These are phyloP conservation scores for Incurvaria masculella DNA, from an alignment of 2,888 invertebrate species.

Conservation along the genomic window DNA sequence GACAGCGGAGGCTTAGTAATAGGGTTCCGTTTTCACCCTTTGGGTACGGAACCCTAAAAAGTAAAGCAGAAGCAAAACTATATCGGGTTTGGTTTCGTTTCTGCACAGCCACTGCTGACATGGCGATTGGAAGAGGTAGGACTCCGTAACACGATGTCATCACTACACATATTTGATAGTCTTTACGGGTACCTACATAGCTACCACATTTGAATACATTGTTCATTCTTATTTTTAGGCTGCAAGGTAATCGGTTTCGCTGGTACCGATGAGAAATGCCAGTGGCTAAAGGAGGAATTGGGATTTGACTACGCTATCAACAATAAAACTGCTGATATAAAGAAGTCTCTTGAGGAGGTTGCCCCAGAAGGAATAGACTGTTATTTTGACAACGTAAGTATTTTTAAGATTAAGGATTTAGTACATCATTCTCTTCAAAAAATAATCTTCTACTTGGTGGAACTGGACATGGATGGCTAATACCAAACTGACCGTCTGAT, in stretches of 20 bases:
- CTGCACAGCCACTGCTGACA: no score
- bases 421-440: not conserved
- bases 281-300: slow-evolving; percentile 63
- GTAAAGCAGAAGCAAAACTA: no score
- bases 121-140: no score
- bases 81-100: no score
- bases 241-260: slow-evolving; percentile 58
- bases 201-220: not conserved
- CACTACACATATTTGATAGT: not conserved
- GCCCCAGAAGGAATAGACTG: slow-evolving; percentile 71
- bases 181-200: not conserved
- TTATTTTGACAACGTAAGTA: slow-evolving; percentile 73
- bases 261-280: slow-evolving; percentile 68
- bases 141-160: slow-evolving; percentile 1
- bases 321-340: slow-evolving; percentile 64
- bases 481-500: no score
- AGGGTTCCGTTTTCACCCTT: no score
- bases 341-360: slow-evolving; percentile 55
- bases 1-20: no score
- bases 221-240: slow-evolving; percentile 25
- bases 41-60: no score
- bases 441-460: not conserved
- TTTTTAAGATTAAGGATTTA: not conserved
- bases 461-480: no score
- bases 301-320: slow-evolving; percentile 71